Evolutionary conservation across 2,888 invertebrate genomes (phyloP), one percentile per base, ranked within the genome.

Genomic region (Drosophila rellima): DNA sequence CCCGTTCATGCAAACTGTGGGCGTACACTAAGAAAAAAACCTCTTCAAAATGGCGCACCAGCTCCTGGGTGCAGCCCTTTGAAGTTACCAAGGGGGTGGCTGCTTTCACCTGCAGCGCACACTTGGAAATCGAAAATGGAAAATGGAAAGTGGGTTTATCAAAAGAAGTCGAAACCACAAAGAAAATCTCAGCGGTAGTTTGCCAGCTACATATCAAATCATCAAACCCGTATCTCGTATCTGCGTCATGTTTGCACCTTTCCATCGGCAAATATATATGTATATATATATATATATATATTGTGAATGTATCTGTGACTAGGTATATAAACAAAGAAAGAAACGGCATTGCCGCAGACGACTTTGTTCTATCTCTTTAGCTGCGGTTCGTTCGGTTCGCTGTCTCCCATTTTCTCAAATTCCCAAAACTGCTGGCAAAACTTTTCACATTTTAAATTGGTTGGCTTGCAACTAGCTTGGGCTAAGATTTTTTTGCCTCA

Each of bases 141-240:
- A 68, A 66, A 65, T 71, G 63, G 57, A 72, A 75, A 33, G n/a
- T 29, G 29, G 57, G 37, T 76, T 70, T 89, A 80, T 88, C 90
- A 90, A 89, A 90, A 88, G 90, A 90, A 90, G 74, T 89, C 70
- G 74, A 80, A 87, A 85, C 89, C 89, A 83, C 90, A 89, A 87
- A 85, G 88, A 88, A 89, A 90, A 90, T 90, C 90, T 85, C 90
- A 69, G 75, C 88, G 74, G 73, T 69, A 79, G 78, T 75, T 83
- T 78, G 72, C 59, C 31, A 70, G 35, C 60, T 52, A 78, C 72
- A 83, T 74, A 82, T 82, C 66, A 82, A 87, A 89, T 82, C 82
- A 80, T 80, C 67, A 60, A 74, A 60, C 84, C 88, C 85, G 81
- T 80, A 88, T 81, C 81, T 77, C 50, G 44, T 50, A 45, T 52